phyloP scores from a whole-genome alignment of 2,797 vertebrate species.

The Ispidina lecontei region DNA sequence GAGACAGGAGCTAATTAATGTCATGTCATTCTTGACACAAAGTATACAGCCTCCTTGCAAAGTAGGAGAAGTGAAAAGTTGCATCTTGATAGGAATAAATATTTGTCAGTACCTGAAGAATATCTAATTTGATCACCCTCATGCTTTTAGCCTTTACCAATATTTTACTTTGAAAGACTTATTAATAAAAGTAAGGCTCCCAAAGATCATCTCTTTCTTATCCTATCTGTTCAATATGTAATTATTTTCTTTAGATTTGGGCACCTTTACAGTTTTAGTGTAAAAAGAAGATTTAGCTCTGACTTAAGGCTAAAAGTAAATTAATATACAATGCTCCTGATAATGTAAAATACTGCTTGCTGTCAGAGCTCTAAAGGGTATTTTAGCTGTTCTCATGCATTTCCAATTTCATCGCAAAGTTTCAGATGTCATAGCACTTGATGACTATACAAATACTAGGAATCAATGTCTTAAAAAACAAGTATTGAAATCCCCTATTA shows the following conservation, averaged over 20 bases:
- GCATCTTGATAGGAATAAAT: background rate
- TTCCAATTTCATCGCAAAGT: background rate
- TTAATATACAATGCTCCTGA: background rate
- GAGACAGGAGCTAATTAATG: background rate
- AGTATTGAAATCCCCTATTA: background rate
- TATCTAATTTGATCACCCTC: background rate
- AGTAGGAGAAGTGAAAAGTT: background rate
- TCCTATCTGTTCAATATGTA: background rate
- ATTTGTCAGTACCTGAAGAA: background rate
- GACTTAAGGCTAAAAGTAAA: background rate
- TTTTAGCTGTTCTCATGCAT: background rate
- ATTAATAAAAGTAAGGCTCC: background rate
- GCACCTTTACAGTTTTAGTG: background rate
- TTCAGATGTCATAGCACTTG: background rate
- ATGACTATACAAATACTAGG: background rate
- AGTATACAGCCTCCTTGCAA: background rate
- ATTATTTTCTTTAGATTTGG: background rate
- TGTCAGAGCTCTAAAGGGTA: background rate
- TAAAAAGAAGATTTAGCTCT: background rate
- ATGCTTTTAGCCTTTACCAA: background rate
- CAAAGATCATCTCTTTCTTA: background rate
- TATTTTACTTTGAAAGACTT: background rate
- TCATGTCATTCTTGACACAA: background rate
- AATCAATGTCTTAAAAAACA: background rate
- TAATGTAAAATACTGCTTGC: background rate